phyloP scores from a whole-genome alignment of 2,797 vertebrate genomes.

The Delichon dasypus region DNA sequence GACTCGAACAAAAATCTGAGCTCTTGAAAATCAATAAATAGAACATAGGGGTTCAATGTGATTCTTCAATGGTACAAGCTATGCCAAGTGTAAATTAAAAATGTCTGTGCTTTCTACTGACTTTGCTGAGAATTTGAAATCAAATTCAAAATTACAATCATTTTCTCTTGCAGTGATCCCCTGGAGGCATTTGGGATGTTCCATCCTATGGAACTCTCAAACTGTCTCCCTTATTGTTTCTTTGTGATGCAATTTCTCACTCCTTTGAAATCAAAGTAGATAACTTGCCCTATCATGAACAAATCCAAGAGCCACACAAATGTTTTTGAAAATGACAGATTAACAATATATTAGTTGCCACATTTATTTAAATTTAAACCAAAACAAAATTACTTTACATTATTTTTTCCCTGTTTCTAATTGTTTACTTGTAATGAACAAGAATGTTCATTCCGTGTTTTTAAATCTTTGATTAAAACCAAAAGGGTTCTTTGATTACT shows the following conservation, averaged over 20 bases:
- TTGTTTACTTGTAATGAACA: background rate
- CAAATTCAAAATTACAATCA: background rate
- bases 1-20: background rate
- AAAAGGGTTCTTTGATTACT: background rate
- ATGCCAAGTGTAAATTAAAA: background rate
- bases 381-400: background rate
- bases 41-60: background rate
- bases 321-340: background rate
- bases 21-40: background rate
- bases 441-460: background rate
- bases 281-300: background rate
- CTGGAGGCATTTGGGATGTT: background rate
- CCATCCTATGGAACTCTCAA: background rate
- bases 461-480: background rate
- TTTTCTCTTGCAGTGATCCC: background rate
- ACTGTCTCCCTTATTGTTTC: background rate
- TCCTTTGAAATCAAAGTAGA: background rate
- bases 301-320: background rate
- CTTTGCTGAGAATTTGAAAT: background rate
- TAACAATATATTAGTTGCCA: background rate
- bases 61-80: background rate
- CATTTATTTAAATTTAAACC: background rate
- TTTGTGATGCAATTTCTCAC: background rate
- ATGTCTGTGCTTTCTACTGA: background rate
- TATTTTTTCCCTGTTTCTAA: background rate